A percentile compares a stretch with the other conserved stretches of the same genome.
Conservation (phyloP, 2,888 invertebrate genomes). For the Coleophora flavipennella region DNA sequence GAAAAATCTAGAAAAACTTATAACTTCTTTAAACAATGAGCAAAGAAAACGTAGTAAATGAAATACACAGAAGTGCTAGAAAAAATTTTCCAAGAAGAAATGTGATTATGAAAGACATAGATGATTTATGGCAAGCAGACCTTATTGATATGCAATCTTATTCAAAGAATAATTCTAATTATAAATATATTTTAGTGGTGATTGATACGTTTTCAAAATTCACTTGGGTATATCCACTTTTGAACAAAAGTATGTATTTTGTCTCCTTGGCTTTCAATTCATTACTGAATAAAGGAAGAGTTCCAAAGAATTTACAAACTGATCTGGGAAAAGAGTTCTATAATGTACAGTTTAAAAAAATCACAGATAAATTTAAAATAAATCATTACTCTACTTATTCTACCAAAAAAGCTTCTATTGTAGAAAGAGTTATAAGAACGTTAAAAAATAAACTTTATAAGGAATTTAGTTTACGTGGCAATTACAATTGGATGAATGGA, state of each 20-base stretch:
- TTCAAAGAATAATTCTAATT: constrained; percentile 9
- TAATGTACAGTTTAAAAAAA: neutral
- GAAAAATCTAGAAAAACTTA: neutral
- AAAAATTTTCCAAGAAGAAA: constrained; percentile 30
- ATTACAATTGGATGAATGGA: constrained; percentile 9
- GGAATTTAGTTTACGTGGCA: constrained; percentile 8
- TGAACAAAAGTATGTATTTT: too few relatives aligned
- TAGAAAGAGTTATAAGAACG: constrained; percentile 14
- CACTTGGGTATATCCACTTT: too few relatives aligned
- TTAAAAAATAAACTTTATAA: constrained; percentile 9
- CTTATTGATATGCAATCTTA: constrained; percentile 23
- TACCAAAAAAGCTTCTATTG: constrained; percentile 14
- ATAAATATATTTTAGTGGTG: constrained; percentile 9
- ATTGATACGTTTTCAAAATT: constrained; percentile 4
- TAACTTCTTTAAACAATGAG: constrained; percentile 1
- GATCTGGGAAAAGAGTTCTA: constrained; percentile 10
- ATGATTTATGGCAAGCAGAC: constrained; percentile 51
- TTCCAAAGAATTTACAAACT: constrained; percentile 5
- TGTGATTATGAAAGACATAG: constrained; percentile 31
- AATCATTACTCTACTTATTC: constrained; percentile 12
- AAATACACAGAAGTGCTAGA: constrained; percentile 15
- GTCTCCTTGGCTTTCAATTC: too few relatives aligned
- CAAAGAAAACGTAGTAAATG: constrained; percentile 6
- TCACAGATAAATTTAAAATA: constrained; percentile 4
- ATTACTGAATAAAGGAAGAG: neutral